These are phyloP conservation scores for Ormyrus thymus DNA, from an alignment of 2,888 invertebrate species.

Conservation along the genomic window DNA sequence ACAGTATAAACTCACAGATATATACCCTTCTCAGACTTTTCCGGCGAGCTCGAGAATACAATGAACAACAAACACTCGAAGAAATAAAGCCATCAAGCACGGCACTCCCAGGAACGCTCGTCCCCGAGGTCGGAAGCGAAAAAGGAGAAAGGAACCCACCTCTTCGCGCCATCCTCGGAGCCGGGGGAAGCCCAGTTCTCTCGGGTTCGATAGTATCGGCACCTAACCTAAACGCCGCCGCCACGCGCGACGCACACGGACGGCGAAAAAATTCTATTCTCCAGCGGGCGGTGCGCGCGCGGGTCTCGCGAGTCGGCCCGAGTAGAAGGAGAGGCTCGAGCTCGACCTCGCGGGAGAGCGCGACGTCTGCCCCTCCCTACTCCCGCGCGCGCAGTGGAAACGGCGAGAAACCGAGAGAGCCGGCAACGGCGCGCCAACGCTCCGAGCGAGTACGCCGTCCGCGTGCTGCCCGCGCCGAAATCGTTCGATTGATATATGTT, in stretches of 20 bases:
- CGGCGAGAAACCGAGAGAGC: constrained; percentile 35
- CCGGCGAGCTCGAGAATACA: too few species aligned
- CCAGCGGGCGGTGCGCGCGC: background rate
- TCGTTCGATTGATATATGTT: too few species aligned
- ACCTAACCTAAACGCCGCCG: background rate
- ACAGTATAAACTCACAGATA: too few species aligned
- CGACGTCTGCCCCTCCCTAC: background rate
- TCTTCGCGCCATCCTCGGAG: constrained; percentile 40
- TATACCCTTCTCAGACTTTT: too few species aligned
- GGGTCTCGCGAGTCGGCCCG: constrained; percentile 24
- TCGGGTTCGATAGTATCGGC: too few species aligned
- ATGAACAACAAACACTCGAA: too few species aligned
- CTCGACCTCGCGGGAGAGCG: background rate
- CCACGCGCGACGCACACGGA: background rate
- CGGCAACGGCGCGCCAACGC: constrained; percentile 25
- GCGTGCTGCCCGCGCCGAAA: too few species aligned
- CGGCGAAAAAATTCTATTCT: too few species aligned
- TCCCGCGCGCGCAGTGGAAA: constrained; percentile 9
- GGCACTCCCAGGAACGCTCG: too few species aligned
- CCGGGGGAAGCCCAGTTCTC: too few species aligned
- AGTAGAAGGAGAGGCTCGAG: background rate
- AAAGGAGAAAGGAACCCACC: constrained; percentile 31
- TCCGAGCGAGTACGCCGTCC: background rate
- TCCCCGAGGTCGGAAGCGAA: too few species aligned
- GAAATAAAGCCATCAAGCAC: too few species aligned